phyloP scores from a whole-genome alignment of 2,888 invertebrate genomes.

The Actias luna region DNA sequence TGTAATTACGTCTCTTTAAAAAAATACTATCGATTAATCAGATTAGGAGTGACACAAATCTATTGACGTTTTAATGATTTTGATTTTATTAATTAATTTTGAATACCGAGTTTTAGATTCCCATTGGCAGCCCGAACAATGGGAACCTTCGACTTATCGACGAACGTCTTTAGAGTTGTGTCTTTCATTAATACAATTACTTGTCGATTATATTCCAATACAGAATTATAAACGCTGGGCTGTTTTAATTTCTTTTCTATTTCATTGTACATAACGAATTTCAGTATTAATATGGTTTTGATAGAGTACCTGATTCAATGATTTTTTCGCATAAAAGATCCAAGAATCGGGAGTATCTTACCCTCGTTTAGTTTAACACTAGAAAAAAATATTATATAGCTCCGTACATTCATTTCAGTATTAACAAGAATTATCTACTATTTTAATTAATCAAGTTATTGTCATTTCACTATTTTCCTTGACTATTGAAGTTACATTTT shows the following conservation, averaged over 20 bases:
- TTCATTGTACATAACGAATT: slow-evolving; percentile 35
- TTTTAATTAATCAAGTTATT: not conserved
- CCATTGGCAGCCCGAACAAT: slow-evolving; percentile 64
- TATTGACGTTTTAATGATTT: slow-evolving; percentile 29
- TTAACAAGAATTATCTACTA: not conserved
- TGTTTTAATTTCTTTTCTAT: slow-evolving; percentile 19
- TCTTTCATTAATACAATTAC: slow-evolving; percentile 30
- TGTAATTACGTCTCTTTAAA: slow-evolving; percentile 32
- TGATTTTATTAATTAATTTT: slow-evolving; percentile 24
- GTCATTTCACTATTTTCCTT: not conserved
- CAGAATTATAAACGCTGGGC: not conserved
- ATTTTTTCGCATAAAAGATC: slow-evolving; percentile 71
- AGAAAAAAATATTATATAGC: not conserved
- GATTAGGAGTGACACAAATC: slow-evolving; percentile 37
- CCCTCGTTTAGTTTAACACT: slow-evolving; percentile 22
- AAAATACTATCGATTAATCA: slow-evolving; percentile 23
- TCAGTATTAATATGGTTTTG: slow-evolving; percentile 37
- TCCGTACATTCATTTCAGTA: not conserved
- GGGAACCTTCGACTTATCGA: slow-evolving; percentile 34
- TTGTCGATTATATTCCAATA: slow-evolving; percentile 14
- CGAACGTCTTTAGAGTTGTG: slow-evolving; percentile 32
- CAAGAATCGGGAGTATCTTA: slow-evolving; percentile 57
- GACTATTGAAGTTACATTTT: slow-evolving; percentile 2
- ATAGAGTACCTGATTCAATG: slow-evolving; percentile 63
- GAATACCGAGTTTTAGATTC: slow-evolving; percentile 30